phyloP scores from a whole-genome alignment of 2,888 invertebrate species.

The Cosmopolites sordidus region DNA sequence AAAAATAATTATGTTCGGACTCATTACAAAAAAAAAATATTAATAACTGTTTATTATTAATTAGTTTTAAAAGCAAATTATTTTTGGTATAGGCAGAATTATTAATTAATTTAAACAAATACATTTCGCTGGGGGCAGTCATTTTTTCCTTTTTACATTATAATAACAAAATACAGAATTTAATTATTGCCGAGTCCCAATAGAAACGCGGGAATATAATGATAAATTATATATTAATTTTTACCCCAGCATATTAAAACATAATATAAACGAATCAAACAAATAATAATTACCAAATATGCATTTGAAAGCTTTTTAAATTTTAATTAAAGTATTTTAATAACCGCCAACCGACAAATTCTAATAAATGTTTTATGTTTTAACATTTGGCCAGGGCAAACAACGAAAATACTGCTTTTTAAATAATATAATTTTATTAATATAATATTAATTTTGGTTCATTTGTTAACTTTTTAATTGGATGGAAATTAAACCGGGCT shows the following conservation, averaged over 20 bases:
- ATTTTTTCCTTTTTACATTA: slow-evolving; percentile 17
- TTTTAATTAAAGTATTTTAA: slow-evolving; percentile 29
- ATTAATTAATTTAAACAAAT: slow-evolving; percentile 18
- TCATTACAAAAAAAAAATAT: slow-evolving; percentile 9
- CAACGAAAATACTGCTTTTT: slow-evolving; percentile 21
- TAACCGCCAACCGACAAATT: slow-evolving; percentile 25
- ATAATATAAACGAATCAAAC: slow-evolving; percentile 27
- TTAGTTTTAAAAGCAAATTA: slow-evolving; percentile 21
- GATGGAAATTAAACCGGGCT: slow-evolving; percentile 17
- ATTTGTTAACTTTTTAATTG: slow-evolving; percentile 23
- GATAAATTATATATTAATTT: slow-evolving; percentile 28
- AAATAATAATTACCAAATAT: slow-evolving; percentile 28
- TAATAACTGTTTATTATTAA: slow-evolving; percentile 20
- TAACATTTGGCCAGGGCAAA: slow-evolving; percentile 19
- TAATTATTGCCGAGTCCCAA: slow-evolving; percentile 20
- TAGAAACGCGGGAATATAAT: slow-evolving; percentile 21
- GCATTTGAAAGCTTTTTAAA: slow-evolving; percentile 27
- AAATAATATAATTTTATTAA: slow-evolving; percentile 15
- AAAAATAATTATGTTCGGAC: neutral
- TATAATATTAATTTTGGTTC: slow-evolving; percentile 16
- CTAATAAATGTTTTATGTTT: slow-evolving; percentile 25
- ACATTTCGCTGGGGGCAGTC: slow-evolving; percentile 1
- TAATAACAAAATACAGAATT: slow-evolving; percentile 23
- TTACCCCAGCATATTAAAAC: slow-evolving; percentile 24
- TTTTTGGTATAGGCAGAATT: slow-evolving; percentile 10